Evolutionary conservation across 2,888 invertebrate genomes (phyloP), one percentile per base, ranked within the genome.

Genomic region (Sinelater perroti): DNA sequence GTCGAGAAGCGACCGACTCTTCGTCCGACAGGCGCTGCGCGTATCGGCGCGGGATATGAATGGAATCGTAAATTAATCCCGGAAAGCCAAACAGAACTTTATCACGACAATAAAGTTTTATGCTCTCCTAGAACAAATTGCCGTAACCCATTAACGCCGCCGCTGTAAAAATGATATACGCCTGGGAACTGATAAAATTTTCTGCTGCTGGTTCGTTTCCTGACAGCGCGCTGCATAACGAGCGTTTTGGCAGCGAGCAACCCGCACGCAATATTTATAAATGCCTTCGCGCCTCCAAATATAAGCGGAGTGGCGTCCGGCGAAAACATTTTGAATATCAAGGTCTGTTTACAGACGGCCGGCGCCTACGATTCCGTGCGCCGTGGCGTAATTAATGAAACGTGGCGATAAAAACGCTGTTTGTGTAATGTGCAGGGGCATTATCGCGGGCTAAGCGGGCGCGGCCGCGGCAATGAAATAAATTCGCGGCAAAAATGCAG

Each of bases 331-430:
- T 40, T 40, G 40, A 24, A 40, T 40, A 40, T 40, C 40, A 40
- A 40, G 40, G 40, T 40, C 24, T 40, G 40, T 40, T 40, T 40
- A 40, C 40, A 35, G 11, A 11, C 20, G 6, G 20, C n/a, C n/a
- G n/a, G 24, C 14, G 40, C 24, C 16, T 14, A 14, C 14, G 40
- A 21, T 24, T 40, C 21, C 14, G 14, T 2, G 14, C 40, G 14
- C 14, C 11, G 24, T 24, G 14, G 24, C 24, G 16, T 14, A 20
- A 21, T 40, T 40, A 40, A 35, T 24, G 3, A 21, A 40, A 40
- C 40, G n/a, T n/a, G n/a, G n/a, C n/a, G n/a, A n/a, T n/a, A n/a
- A n/a, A n/a, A n/a, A n/a, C n/a, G n/a, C n/a, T n/a, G n/a, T n/a
- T n/a, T n/a, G n/a, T n/a, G n/a, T n/a, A n/a, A n/a, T n/a, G n/a